Conservation (phyloP, 2,797 vertebrate genomes). For the Coilia nasus region DNA sequence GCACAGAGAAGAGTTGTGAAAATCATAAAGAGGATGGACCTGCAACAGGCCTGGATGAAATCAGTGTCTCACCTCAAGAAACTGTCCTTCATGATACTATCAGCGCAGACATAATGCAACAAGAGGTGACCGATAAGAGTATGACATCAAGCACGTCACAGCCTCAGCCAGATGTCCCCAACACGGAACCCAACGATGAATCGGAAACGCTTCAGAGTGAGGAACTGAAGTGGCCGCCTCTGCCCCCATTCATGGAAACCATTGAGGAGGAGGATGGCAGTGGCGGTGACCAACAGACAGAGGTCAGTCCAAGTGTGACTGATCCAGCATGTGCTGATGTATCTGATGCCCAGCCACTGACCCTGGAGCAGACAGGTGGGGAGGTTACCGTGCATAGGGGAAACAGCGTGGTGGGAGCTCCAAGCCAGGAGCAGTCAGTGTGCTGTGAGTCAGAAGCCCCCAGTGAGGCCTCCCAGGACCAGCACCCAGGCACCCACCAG, state of each 20-base stretch:
- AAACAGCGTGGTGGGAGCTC: neutral
- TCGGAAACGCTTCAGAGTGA: neutral
- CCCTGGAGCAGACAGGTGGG: neutral
- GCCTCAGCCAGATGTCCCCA: neutral
- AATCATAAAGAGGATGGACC: neutral
- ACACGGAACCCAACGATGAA: neutral
- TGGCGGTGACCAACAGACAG: neutral
- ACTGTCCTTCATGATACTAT: neutral
- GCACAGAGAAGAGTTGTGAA: neutral
- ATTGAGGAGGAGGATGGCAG: neutral
- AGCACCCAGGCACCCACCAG: neutral
- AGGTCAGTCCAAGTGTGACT: neutral
- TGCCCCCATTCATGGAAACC: neutral
- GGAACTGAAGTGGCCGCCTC: neutral
- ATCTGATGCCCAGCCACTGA: neutral
- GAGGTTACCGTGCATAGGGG: conserved; percentile 15
- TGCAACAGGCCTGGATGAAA: neutral
- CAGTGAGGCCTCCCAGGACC: neutral
- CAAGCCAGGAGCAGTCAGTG: conserved; percentile 18
- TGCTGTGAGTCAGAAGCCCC: conserved; percentile 3
- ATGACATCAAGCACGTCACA: neutral
- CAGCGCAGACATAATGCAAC: neutral
- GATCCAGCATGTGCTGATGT: neutral
- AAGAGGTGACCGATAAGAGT: neutral
- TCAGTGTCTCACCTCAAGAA: neutral